Evolutionary conservation across 2,113 vertebrate genomes (phyloP).

Genomic region (Xenotilapia longispinis): DNA sequence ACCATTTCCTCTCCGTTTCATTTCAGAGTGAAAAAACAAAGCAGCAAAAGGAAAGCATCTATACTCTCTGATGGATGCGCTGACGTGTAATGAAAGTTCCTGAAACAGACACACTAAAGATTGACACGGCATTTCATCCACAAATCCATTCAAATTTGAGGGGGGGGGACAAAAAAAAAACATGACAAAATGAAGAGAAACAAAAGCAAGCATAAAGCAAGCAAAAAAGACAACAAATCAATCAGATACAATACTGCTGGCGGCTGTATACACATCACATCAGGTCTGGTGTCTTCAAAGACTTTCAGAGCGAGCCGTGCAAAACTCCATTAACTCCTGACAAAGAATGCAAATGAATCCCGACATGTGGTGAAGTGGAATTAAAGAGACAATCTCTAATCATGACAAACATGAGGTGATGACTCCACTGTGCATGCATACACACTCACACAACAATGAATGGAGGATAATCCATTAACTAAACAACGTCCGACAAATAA

Average conservation of each 20-base stretch:
- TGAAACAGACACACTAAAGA: constrained; percentile 8
- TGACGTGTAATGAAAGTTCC: constrained; percentile 44
- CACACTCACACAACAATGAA: constrained; percentile 2
- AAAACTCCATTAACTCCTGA: constrained; percentile 99
- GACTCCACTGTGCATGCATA: constrained; percentile 61
- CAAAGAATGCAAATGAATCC: constrained; percentile 99
- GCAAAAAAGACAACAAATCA: constrained; percentile 84
- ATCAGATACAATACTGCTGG: constrained; percentile 85
- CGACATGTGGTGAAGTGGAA: constrained; percentile 98
- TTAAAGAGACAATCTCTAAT: constrained; percentile 98
- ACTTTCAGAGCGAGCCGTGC: constrained; percentile 92
- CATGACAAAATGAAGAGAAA: constrained; percentile 46
- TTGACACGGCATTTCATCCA: constrained; percentile 27
- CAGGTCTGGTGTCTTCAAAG: constrained; percentile 98
- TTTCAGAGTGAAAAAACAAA: constrained; percentile 10
- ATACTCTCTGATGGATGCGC: constrained; percentile 24
- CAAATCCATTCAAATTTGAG: constrained; percentile 42
- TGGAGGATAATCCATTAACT: constrained; percentile 4
- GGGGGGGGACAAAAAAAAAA: neutral
- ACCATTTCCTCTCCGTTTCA: neutral
- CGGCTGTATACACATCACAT: constrained; percentile 98
- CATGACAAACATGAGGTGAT: constrained; percentile 94
- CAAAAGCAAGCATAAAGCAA: constrained; percentile 53
- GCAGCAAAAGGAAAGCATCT: neutral
- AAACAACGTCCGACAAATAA: constrained; percentile 8